These are phyloP conservation scores for Psettodes erumei DNA, from an alignment of 2,113 vertebrate species.

Conservation along the genomic window DNA sequence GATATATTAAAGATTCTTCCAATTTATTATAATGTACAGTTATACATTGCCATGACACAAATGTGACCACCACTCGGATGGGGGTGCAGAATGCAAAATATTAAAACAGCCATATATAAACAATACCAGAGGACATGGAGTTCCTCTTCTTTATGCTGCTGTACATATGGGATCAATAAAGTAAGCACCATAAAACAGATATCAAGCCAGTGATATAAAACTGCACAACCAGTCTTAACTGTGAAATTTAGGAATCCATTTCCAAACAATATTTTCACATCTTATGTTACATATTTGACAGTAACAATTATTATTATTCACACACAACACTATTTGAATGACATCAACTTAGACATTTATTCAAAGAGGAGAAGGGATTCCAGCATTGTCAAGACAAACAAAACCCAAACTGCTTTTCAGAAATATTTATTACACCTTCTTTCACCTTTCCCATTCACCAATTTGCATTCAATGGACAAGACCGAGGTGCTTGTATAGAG, in stretches of 20 bases:
- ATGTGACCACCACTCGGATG: constrained; percentile 70
- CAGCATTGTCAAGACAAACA: constrained; percentile 57
- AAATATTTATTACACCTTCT: constrained; percentile 30
- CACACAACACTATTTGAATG: constrained; percentile 75
- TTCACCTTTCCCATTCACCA: constrained; percentile 45
- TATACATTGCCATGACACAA: constrained; percentile 92
- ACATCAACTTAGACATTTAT: constrained; percentile 73
- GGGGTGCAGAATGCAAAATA: constrained; percentile 76
- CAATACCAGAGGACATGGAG: constrained; percentile 66
- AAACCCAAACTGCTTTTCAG: constrained; percentile 41
- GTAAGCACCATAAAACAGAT: constrained; percentile 74
- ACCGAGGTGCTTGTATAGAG: constrained; percentile 30
- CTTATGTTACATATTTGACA: constrained; percentile 82
- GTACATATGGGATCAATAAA: constrained; percentile 74
- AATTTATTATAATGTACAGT: constrained; percentile 90
- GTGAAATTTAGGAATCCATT: constrained; percentile 71
- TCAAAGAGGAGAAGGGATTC: constrained; percentile 47
- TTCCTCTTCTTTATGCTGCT: constrained; percentile 63
- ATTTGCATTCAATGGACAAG: constrained; percentile 70
- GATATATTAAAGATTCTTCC: constrained; percentile 77
- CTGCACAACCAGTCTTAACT: constrained; percentile 75
- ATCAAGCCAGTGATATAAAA: constrained; percentile 78
- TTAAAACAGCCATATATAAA: constrained; percentile 85
- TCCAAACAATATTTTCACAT: constrained; percentile 79
- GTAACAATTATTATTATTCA: constrained; percentile 75